Base-by-base conservation (phyloP, 2,113 vertebrate species). In the Pipra filicauda region DNA sequence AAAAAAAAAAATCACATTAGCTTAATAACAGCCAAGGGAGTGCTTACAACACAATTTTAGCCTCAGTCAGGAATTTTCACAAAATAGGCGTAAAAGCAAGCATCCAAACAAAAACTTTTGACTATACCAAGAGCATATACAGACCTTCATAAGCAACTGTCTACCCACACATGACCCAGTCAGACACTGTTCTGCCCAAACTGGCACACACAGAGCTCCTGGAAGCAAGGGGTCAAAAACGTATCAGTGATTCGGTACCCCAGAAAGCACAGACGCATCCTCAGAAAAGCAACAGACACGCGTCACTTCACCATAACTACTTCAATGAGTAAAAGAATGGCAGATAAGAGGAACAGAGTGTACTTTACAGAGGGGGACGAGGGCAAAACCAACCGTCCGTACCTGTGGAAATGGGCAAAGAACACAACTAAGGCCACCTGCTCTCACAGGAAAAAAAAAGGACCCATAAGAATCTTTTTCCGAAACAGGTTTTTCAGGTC, bases 221-320 rank as follows among this genome's bases (percentile, higher is more conserved):
- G 30, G 33, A 88, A 82, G 15, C 44, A 37, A 54, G 30, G 31
- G 5, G 33, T 2, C 17, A 33, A 13, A 59, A 35, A 3, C 0
- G 0, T 6, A 1, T 15, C 0, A 33, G 27, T 1, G 37, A 20
- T 21, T 62, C 31, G 3, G 31, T 5, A 6, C 1, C 19, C 8
- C 35, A 11, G 5, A 11, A 1, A 48, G 15, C 61, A 88, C 37
- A 41, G 10, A 9, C 0, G 4, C 5, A 5, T 3, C 19, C 7
- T 8, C 14, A 33, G 11, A 35, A 69, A 72, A 33, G 21, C 15
- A 49, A 27, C 12, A 31, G 4, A 26, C 15, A 1, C 3, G 24
- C 0, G 2, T n/a, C 20, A 22, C 6, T 33, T 27, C 30, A 22
- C 12, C 6, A 0, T 0, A 11, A 3, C 6, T 52, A n/a, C 31